These are phyloP conservation scores for Clarias gariepinus DNA, from an alignment of 2,113 vertebrate genomes.

Conservation along the genomic window DNA sequence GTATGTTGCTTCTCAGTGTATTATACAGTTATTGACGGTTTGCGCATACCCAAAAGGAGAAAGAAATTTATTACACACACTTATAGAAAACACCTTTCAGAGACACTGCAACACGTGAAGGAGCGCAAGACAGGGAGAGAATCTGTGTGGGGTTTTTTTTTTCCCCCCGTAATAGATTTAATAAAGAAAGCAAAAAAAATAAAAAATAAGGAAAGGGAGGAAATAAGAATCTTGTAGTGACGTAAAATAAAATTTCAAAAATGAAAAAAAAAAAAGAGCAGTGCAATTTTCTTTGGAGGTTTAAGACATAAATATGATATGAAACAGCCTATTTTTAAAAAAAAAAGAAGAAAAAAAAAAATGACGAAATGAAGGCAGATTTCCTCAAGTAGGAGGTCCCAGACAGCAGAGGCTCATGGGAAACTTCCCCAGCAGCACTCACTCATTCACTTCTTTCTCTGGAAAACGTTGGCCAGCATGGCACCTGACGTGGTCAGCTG, in stretches of 20 bases:
- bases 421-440: constrained; percentile 54
- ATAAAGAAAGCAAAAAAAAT: constrained; percentile 56
- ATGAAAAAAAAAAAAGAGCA: constrained; percentile 76
- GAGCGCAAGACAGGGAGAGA: constrained; percentile 75
- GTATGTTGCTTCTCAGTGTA: constrained; percentile 86
- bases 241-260: constrained; percentile 63
- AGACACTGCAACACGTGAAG: constrained; percentile 86
- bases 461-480: constrained; percentile 98
- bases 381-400: constrained; percentile 96
- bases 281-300: constrained; percentile 99
- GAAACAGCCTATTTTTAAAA: constrained; percentile 68
- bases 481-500: constrained; percentile 97
- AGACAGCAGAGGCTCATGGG: constrained; percentile 73
- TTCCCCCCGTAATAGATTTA: constrained; percentile 72
- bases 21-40: constrained; percentile 89
- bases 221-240: constrained; percentile 45
- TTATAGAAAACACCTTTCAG: constrained; percentile 79
- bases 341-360: constrained; percentile 71
- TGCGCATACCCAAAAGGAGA: constrained; percentile 73
- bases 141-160: constrained; percentile 45
- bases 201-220: constrained; percentile 41
- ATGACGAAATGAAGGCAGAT: constrained; percentile 82
- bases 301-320: constrained; percentile 81
- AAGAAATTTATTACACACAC: constrained; percentile 67
- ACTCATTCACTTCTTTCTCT: constrained; percentile 85